Base-by-base conservation (phyloP, 2,888 invertebrate genomes). In the Tupiocoris notatus region DNA sequence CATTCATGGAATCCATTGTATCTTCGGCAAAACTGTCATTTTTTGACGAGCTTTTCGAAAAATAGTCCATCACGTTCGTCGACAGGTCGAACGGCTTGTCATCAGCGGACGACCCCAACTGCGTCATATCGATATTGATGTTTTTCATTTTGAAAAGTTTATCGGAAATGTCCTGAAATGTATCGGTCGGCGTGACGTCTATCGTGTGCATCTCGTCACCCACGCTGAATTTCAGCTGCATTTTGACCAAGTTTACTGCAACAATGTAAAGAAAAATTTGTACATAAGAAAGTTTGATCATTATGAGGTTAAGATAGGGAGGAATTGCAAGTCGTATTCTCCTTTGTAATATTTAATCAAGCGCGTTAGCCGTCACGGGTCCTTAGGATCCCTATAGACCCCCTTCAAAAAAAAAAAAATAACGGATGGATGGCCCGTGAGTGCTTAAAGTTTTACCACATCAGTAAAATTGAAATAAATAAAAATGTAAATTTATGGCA, bases 11-110 rank as follows among this genome's bases (percentile, higher is more conserved):
- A 7, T n/a, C 18, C 24, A 6, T 18, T 20, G 64, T 7, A 3
- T n/a, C 3, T 59, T 59, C 59, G 59, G 7, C n/a, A n/a, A n/a
- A 17, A 3, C 0, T 20, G n/a, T 76, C 59, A 78, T 77, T 77
- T 78, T 78, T 77, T 18, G 57, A 39, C 6, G 65, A 25, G 12
- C 12, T 39, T 20, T 77, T 79, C 7, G 66, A 17, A 39, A 80
- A 79, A 67, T 79, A 80, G 2, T 78, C 76, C 17, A 79, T 79
- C 20, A 80, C 80, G 67, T 80, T 80, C 20, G 80, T 78, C 25
- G 78, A 59, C 79, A 80, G 78, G 58, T 79, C 77, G 57, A 80
- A 78, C 17, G 80, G 78, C 23, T 79, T 80, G 63, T 77, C 79
- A 24, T 79, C 75, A 25, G 59, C 66, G 7, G 76, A 67, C 39